phyloP scores from a whole-genome alignment of 2,888 invertebrate species.

The Odontocolon sp. region DNA sequence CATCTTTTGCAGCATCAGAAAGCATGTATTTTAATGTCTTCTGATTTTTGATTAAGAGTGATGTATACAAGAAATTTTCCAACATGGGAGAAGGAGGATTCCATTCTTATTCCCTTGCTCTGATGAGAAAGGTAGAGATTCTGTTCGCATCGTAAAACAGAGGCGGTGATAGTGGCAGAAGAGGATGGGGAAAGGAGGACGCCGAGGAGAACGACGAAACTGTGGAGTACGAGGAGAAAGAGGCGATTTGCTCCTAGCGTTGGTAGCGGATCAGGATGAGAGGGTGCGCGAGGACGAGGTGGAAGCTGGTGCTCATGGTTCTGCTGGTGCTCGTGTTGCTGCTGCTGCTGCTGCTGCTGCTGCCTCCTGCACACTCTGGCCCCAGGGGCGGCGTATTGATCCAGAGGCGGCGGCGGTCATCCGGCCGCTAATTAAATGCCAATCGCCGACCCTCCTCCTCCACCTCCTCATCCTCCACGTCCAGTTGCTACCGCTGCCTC shows the following conservation, averaged over 20 bases:
- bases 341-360: slow-evolving; percentile 62
- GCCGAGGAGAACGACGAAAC: slow-evolving; percentile 58
- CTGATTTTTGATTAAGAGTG: background rate
- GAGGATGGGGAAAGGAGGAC: slow-evolving; percentile 67
- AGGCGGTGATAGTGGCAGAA: slow-evolving; percentile 60
- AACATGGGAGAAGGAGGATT: background rate
- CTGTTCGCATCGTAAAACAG: slow-evolving; percentile 7
- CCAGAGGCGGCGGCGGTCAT: slow-evolving; percentile 81
- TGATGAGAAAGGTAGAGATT: background rate
- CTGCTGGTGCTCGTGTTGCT: slow-evolving; percentile 64
- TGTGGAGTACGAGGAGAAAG: slow-evolving; percentile 53
- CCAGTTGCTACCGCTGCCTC: slow-evolving; percentile 55
- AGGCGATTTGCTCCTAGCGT: slow-evolving; percentile 55
- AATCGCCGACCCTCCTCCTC: slow-evolving; percentile 78
- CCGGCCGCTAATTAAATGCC: slow-evolving; percentile 81
- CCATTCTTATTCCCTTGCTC: background rate
- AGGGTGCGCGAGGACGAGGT: slow-evolving; percentile 57
- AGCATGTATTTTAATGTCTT: no score
- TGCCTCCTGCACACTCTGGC: slow-evolving; percentile 79
- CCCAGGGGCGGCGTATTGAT: slow-evolving; percentile 80
- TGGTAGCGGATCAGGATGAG: slow-evolving; percentile 51
- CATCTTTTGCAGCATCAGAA: no score
- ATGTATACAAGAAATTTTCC: background rate
- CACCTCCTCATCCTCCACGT: slow-evolving; percentile 69
- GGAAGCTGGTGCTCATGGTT: slow-evolving; percentile 58